Percentiles rank a stretch among this genome's conserved stretches.
phyloP scores from a whole-genome alignment of 2,888 invertebrate genomes.

The Drosophila falleni region DNA sequence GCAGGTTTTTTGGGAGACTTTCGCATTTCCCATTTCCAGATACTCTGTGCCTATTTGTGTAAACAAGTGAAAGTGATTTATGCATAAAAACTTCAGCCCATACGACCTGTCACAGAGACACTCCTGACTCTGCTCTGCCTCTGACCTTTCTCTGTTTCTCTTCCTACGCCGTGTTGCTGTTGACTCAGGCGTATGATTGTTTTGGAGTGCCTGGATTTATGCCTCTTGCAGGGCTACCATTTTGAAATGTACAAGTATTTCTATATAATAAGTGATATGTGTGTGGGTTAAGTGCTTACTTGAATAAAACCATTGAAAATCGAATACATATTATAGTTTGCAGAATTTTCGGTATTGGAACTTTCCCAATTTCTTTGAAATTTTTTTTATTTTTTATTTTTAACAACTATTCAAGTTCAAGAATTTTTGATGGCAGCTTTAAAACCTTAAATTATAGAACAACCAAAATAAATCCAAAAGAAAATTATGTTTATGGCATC shows the following conservation, averaged over 20 bases:
- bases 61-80: conserved; percentile 81
- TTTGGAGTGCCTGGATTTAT: conserved; percentile 78
- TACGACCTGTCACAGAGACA: conserved; percentile 48
- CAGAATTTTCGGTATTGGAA: neutral
- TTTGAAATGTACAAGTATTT: conserved; percentile 45
- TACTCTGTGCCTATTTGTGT: conserved; percentile 74
- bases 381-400: no score
- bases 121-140: conserved; percentile 7
- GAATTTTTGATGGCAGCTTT: no score
- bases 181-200: conserved; percentile 80
- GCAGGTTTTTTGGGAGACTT: conserved; percentile 40
- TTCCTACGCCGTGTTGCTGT: conserved; percentile 58
- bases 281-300: conserved; percentile 22
- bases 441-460: no score
- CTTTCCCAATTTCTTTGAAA: neutral
- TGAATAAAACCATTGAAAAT: conserved; percentile 31
- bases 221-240: conserved; percentile 38
- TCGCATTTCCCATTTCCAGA: conserved; percentile 19
- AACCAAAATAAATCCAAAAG: no score
- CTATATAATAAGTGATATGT: conserved; percentile 18
- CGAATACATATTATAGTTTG: conserved; percentile 10
- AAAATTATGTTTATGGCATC: no score
- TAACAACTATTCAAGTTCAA: no score
- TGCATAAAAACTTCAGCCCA: conserved; percentile 60
- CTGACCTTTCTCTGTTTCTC: conserved; percentile 7